phyloP scores from a whole-genome alignment of 1,140 invertebrate genomes.

The Diabrotica virgifera region DNA sequence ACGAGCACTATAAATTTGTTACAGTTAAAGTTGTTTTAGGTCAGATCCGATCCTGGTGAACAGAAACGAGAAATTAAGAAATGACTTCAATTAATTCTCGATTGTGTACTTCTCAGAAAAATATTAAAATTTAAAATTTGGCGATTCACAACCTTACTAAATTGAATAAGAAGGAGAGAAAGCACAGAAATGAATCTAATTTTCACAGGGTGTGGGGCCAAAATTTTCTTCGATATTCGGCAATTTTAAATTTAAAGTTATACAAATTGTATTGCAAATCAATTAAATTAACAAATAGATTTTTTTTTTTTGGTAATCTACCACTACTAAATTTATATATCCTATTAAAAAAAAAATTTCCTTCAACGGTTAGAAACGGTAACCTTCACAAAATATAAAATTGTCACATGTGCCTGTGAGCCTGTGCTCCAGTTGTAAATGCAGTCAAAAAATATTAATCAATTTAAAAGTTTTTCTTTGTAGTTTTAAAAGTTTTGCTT shows the following conservation, averaged over 20 bases:
- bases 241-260: background rate
- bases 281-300: background rate
- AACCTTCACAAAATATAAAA: no score
- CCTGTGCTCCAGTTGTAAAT: no score
- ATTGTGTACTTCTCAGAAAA: slow-evolving; percentile 42
- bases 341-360: no score
- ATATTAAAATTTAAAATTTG: slow-evolving; percentile 38
- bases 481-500: no score
- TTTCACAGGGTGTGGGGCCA: background rate
- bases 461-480: no score
- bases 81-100: slow-evolving; percentile 46
- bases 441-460: no score
- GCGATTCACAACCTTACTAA: slow-evolving; percentile 14
- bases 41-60: background rate
- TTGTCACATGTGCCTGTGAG: no score
- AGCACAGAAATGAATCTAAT: background rate
- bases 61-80: slow-evolving; percentile 40
- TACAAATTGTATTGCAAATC: background rate
- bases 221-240: background rate
- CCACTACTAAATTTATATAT: no score
- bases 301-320: background rate
- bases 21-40: no score
- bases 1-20: no score
- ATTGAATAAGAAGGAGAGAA: slow-evolving; percentile 2
- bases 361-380: no score